Conservation (phyloP, 1,140 invertebrate genomes). For the Bacillus rossius region DNA sequence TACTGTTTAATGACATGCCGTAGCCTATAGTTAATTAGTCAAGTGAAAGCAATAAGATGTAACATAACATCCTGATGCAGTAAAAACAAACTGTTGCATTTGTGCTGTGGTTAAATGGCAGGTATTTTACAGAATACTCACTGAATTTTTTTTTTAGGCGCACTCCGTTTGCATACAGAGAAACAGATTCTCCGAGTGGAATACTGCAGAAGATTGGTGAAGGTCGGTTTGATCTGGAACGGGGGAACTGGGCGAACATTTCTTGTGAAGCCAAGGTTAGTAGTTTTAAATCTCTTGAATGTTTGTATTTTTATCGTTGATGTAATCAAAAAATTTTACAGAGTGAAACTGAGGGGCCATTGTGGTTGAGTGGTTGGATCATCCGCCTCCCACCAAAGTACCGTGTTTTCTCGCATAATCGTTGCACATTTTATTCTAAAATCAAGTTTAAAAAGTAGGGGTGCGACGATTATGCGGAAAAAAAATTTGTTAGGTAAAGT, state of each 20-base stretch:
- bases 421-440: no score
- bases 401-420: no score
- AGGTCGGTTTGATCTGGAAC: conserved; percentile 74
- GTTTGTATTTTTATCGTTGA: background rate
- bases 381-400: no score
- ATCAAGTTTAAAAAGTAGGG: no score
- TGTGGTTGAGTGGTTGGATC: background rate
- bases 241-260: conserved; percentile 68
- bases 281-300: background rate
- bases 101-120: background rate
- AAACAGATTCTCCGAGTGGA: conserved; percentile 84
- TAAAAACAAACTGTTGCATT: no score
- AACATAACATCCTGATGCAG: no score
- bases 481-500: no score
- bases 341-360: background rate
- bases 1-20: no score
- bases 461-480: no score
- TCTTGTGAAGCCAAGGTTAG: conserved; percentile 73
- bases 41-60: no score
- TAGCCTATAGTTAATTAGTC: no score
- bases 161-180: conserved; percentile 91
- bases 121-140: background rate
- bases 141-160: conserved; percentile 45
- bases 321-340: background rate
- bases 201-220: conserved; percentile 90